Conservation (phyloP, 1,140 invertebrate species). For the Schlechtendalia chinensis region DNA sequence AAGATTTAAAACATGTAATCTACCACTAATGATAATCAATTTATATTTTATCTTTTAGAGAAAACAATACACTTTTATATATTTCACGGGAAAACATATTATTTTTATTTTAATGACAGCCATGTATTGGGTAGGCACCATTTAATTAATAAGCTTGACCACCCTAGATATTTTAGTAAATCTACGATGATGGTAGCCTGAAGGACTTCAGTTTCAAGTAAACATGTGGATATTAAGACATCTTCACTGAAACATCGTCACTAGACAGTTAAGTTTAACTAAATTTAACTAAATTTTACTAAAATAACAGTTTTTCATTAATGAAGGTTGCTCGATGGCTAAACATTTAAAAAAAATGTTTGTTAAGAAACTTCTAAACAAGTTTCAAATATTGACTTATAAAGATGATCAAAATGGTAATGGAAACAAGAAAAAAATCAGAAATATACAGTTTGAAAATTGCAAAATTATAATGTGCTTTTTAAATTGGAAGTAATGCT, state of each 20-base stretch:
- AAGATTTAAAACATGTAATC: too few species aligned
- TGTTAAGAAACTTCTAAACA: conserved; percentile 6
- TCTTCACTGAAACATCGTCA: neutral
- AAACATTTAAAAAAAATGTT: neutral
- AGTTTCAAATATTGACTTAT: neutral
- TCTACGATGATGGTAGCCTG: neutral
- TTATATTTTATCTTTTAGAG: too few species aligned
- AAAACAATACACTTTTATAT: too few species aligned
- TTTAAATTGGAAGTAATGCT: neutral
- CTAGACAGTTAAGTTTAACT: neutral
- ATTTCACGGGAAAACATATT: too few species aligned
- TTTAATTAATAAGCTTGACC: neutral
- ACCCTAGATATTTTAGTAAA: neutral
- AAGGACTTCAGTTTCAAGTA: neutral
- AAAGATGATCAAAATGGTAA: neutral
- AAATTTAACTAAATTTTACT: too few species aligned
- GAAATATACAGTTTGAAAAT: neutral
- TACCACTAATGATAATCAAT: too few species aligned
- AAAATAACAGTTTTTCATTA: neutral
- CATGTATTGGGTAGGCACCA: too few species aligned
- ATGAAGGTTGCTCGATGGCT: conserved; percentile 1
- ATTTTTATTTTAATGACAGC: too few species aligned
- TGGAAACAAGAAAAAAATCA: neutral
- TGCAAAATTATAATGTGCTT: neutral
- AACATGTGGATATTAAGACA: neutral